These are phyloP conservation scores for Hermaeophaga mercurialis DNA, from an alignment of 2,888 invertebrate genomes.

Conservation along the genomic window DNA sequence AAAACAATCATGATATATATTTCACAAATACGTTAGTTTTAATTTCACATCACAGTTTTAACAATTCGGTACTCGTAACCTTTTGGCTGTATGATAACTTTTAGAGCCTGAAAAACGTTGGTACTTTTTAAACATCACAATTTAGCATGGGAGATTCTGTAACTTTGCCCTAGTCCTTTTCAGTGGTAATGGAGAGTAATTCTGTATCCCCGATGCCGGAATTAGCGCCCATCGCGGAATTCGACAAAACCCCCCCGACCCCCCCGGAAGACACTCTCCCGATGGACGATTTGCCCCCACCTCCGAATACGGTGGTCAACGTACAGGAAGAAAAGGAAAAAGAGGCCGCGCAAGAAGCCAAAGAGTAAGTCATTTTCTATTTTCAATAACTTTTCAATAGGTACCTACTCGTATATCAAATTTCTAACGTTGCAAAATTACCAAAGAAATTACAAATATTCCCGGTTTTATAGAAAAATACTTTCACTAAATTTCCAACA, in stretches of 20 bases:
- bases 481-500: too few species aligned
- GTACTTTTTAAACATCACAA: too few species aligned
- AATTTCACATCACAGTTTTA: too few species aligned
- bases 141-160: neutral
- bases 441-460: too few species aligned
- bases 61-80: too few species aligned
- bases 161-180: constrained; percentile 15
- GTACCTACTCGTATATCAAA: too few species aligned
- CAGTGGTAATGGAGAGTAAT: constrained; percentile 65
- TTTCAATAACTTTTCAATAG: too few species aligned
- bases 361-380: constrained; percentile 16
- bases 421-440: too few species aligned
- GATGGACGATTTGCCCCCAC: constrained; percentile 70
- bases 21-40: too few species aligned
- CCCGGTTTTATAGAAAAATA: too few species aligned
- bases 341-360: constrained; percentile 40
- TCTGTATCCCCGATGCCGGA: constrained; percentile 73
- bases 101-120: too few species aligned
- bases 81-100: neutral
- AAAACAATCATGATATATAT: too few species aligned
- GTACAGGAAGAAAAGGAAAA: constrained; percentile 63
- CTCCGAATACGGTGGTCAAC: constrained; percentile 63
- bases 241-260: constrained; percentile 72
- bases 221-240: constrained; percentile 72
- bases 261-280: constrained; percentile 65